Conservation (phyloP, 2,797 vertebrate genomes). For the Austrolebias charrua region DNA sequence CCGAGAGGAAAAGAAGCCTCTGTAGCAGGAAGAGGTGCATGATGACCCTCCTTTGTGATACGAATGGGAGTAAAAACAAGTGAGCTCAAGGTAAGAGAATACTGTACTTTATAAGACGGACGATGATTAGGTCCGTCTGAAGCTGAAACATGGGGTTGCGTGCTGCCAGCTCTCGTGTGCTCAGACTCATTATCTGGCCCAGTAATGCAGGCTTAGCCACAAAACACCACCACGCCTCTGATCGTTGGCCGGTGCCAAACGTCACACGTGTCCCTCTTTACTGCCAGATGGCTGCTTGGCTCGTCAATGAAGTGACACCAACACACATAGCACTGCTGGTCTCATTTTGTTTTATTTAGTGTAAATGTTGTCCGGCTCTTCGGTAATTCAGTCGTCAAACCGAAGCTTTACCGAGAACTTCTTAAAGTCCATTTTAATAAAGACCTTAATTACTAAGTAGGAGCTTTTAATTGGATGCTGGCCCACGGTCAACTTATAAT, state of each 20-base stretch:
- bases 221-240: constrained; percentile 34
- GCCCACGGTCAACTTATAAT: constrained; percentile 46
- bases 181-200: constrained; percentile 22
- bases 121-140: constrained; percentile 12
- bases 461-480: constrained; percentile 70
- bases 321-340: background rate
- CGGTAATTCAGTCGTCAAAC: constrained; percentile 10
- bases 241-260: constrained; percentile 43
- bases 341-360: background rate
- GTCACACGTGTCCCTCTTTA: constrained; percentile 51
- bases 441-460: constrained; percentile 67
- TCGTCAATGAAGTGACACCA: constrained; percentile 6
- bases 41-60: background rate
- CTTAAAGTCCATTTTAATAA: constrained; percentile 45
- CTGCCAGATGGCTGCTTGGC: constrained; percentile 43
- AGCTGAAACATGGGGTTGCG: constrained; percentile 34
- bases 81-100: constrained; percentile 16
- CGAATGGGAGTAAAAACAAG: too few species aligned
- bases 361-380: background rate
- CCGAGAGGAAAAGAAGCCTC: background rate
- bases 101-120: constrained; percentile 6
- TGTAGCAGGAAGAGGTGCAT: background rate
- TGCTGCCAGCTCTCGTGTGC: constrained; percentile 44
- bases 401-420: constrained; percentile 19
- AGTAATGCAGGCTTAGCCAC: constrained; percentile 61